A percentile compares a stretch with the other conserved stretches of the same genome.
Evolutionary conservation across 2,888 invertebrate species (phyloP).

Genomic region (Hanleya hanleyi): DNA sequence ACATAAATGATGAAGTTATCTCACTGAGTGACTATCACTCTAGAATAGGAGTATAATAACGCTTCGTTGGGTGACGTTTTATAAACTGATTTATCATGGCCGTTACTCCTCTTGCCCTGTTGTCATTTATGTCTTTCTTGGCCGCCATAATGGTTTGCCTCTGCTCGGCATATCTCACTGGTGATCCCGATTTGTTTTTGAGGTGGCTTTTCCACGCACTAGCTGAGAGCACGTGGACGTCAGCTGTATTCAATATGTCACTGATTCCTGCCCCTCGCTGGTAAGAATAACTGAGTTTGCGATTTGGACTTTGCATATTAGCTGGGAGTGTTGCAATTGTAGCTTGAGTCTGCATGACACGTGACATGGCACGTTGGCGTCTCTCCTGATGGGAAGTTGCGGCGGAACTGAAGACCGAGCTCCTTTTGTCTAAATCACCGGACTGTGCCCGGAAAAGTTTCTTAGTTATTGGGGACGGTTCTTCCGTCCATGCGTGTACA

Average conservation of each 20-base stretch:
- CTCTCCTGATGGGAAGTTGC: neutral
- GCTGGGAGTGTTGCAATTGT: neutral
- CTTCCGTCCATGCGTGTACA: slow-evolving; percentile 31
- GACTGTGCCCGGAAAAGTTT: slow-evolving; percentile 49
- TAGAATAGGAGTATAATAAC: no score
- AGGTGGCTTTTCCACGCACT: slow-evolving; percentile 52
- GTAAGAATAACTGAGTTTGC: neutral
- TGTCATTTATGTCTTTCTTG: slow-evolving; percentile 38
- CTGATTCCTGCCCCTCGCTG: slow-evolving; percentile 34
- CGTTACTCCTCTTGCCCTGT: slow-evolving; percentile 34
- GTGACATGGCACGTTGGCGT: slow-evolving; percentile 3
- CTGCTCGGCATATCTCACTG: slow-evolving; percentile 39
- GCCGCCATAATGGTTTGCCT: slow-evolving; percentile 41
- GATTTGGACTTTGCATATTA: neutral
- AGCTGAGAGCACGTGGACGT: slow-evolving; percentile 43
- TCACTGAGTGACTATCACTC: no score
- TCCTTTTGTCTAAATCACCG: slow-evolving; percentile 11
- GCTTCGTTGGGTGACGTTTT: neutral
- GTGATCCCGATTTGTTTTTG: slow-evolving; percentile 28
- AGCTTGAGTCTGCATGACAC: neutral
- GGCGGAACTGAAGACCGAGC: neutral
- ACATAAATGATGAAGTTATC: no score
- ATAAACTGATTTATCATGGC: slow-evolving; percentile 47
- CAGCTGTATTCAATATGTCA: slow-evolving; percentile 49
- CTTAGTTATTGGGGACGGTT: slow-evolving; percentile 53